Conservation (phyloP, 1,140 invertebrate species). For the Propsilocerus akamusi region DNA sequence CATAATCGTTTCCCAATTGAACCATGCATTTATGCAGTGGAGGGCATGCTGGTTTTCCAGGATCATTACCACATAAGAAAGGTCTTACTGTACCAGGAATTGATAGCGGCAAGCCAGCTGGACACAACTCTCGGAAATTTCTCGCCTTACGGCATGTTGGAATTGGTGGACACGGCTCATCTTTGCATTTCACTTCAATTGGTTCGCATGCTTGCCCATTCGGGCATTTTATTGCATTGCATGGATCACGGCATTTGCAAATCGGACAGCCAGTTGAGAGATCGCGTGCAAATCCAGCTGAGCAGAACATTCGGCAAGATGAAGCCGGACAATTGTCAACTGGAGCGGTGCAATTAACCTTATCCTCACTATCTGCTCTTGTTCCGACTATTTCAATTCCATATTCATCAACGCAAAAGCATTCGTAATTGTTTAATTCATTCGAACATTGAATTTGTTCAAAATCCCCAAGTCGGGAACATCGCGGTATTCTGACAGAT, state of each 20-base stretch:
- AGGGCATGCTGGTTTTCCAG: conserved; percentile 60
- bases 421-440: conserved; percentile 36
- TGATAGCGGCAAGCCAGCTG: conserved; percentile 56
- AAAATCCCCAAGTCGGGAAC: conserved; percentile 48
- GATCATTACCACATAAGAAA: conserved; percentile 61
- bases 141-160: conserved; percentile 62
- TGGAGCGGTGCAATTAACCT: conserved; percentile 51
- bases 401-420: conserved; percentile 64
- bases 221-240: conserved; percentile 52
- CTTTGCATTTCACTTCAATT: conserved; percentile 54
- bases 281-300: conserved; percentile 51
- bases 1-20: conserved; percentile 60
- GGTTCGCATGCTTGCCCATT: conserved; percentile 52
- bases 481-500: conserved; percentile 41
- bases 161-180: conserved; percentile 60
- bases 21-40: conserved; percentile 61
- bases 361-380: conserved; percentile 34
- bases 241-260: conserved; percentile 66
- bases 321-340: conserved; percentile 47
- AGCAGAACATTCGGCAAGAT: conserved; percentile 74
- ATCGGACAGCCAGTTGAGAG: conserved; percentile 43
- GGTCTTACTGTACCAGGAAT: conserved; percentile 56
- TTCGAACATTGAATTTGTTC: conserved; percentile 56
- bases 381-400: conserved; percentile 63
- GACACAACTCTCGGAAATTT: conserved; percentile 55